Evolutionary conservation across 1,140 invertebrate genomes (phyloP), one percentile per base, ranked within the genome.

Genomic region (Prorops nasuta): DNA sequence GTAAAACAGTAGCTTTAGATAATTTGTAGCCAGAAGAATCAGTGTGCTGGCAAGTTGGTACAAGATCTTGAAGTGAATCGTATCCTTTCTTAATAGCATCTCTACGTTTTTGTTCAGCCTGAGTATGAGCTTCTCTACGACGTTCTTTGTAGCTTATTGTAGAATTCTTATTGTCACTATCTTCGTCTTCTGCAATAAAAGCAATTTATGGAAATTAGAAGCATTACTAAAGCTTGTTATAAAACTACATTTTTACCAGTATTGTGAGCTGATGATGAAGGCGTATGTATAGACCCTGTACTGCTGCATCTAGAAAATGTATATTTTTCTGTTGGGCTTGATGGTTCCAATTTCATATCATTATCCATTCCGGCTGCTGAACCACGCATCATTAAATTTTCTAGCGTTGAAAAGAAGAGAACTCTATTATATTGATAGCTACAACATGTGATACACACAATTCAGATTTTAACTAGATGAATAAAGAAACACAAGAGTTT

Each of bases 41-140:
- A 41, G 88, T 90, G 21, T 84, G 78, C 70, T 94, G 90, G 72
- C 94, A 97, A 38, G 90, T 93, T 2, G 95, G 96, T 3, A 98
- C 94, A 54, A 98, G 75, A 62, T 90, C 89, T 77, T 96, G 92
- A 21, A 96, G 77, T 3, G 88, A 87, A 74, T 95, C 92, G 73
- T 96, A 96, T 1, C 94, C 93, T 74, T 93, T 94, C 68, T 97
- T 98, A 48, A 98, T 98, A 2, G 94, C 94, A 84, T 98, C 94
- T 69, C 95, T 81, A 54, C 96, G 81, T 74, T 98, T 98, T 74
- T 98, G 95, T 75, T 98, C 96, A 2, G 96, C 96, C 75, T 96
- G 92, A 0, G 95, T 98, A 69, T 98, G 95, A 6, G 95, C 95
- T 75, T 98, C 94, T 51, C 95, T 81, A 24, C 95, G 80, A 19